phyloP scores from a whole-genome alignment of 2,113 vertebrate genomes.

The Oophaga pumilio region DNA sequence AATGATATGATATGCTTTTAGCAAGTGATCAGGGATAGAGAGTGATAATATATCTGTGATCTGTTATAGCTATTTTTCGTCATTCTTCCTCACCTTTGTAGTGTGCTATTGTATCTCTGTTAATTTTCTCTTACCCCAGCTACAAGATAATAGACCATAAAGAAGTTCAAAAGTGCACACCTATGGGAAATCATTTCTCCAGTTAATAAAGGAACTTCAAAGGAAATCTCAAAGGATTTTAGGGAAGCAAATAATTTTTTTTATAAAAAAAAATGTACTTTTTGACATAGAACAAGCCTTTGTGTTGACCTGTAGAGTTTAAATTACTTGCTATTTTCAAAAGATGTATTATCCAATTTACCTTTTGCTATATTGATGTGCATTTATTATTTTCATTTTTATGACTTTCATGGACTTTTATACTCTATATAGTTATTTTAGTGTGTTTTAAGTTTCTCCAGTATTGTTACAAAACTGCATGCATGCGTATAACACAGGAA shows the following conservation, averaged over 20 bases:
- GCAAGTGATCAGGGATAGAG: not conserved
- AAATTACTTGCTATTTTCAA: not conserved
- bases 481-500: too few species aligned
- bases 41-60: not conserved
- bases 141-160: slow-evolving; percentile 1
- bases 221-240: not conserved
- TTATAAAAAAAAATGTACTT: not conserved
- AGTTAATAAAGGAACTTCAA: slow-evolving; percentile 38
- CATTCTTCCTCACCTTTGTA: not conserved
- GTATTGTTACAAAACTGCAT: not conserved
- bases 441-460: not conserved
- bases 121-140: slow-evolving; percentile 3
- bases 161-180: slow-evolving; percentile 15
- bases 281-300: not conserved
- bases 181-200: slow-evolving; percentile 17
- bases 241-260: not conserved
- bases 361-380: not conserved
- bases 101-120: slow-evolving; percentile 2
- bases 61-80: not conserved
- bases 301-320: not conserved
- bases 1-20: not conserved
- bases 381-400: not conserved
- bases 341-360: not conserved
- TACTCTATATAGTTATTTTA: not conserved
- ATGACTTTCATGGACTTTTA: not conserved